Evolutionary conservation across 2,797 vertebrate species (phyloP).

Genomic region (Acrossocheilus wenchowensis): DNA sequence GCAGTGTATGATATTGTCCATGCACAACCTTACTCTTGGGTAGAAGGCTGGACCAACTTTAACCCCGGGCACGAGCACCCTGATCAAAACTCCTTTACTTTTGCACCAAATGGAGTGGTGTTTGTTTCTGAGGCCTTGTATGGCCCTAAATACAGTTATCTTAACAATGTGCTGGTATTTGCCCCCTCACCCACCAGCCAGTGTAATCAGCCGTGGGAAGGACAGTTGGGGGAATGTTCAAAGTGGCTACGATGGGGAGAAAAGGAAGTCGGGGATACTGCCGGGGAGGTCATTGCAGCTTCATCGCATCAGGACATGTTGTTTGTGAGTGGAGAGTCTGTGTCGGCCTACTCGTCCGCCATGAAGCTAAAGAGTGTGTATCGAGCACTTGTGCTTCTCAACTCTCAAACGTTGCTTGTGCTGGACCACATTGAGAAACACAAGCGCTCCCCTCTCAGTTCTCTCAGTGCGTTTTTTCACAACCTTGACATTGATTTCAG

Average conservation of each 20-base stretch:
- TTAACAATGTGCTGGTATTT: slow-evolving; percentile 88
- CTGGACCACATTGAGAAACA: slow-evolving; percentile 84
- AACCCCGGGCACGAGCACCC: slow-evolving; percentile 89
- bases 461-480: slow-evolving; percentile 90
- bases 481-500: slow-evolving; percentile 90
- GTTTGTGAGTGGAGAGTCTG: slow-evolving; percentile 85
- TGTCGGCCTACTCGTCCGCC: slow-evolving; percentile 80
- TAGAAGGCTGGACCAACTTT: slow-evolving; percentile 87
- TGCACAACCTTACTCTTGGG: slow-evolving; percentile 84
- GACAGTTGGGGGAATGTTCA: slow-evolving; percentile 86
- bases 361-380: slow-evolving; percentile 87
- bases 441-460: slow-evolving; percentile 77
- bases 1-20: slow-evolving; percentile 90
- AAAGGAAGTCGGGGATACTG: slow-evolving; percentile 78
- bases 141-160: slow-evolving; percentile 86
- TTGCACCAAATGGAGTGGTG: slow-evolving; percentile 87
- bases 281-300: slow-evolving; percentile 83
- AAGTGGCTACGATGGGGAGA: slow-evolving; percentile 87
- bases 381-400: slow-evolving; percentile 82
- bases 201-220: slow-evolving; percentile 88
- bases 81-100: slow-evolving; percentile 90
- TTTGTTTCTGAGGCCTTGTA: slow-evolving; percentile 90
- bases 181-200: slow-evolving; percentile 85
- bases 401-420: slow-evolving; percentile 84
- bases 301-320: slow-evolving; percentile 81